phyloP scores from a whole-genome alignment of 1,140 invertebrate genomes.

The Meteorus sp. region DNA sequence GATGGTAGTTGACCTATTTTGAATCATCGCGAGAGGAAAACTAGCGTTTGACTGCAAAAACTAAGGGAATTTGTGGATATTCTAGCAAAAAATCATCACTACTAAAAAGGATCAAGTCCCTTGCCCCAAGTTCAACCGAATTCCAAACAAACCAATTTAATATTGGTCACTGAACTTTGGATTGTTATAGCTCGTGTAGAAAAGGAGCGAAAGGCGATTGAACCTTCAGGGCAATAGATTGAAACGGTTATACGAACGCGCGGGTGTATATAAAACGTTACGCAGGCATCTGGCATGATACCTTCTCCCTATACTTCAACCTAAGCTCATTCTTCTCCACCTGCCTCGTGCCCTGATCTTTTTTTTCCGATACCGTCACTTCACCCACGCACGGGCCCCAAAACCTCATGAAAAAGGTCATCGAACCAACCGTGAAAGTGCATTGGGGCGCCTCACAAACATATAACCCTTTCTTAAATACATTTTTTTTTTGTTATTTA shows the following conservation, averaged over 20 bases:
- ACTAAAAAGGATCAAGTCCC: too few species aligned
- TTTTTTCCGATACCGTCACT: constrained; percentile 23
- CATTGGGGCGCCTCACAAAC: background rate
- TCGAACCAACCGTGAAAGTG: constrained; percentile 1
- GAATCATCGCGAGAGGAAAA: too few species aligned
- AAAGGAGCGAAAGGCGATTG: background rate
- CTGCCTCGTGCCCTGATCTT: constrained; percentile 30
- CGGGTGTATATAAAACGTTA: constrained; percentile 52
- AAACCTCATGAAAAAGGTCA: constrained; percentile 1
- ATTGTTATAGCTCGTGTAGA: too few species aligned
- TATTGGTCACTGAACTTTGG: constrained; percentile 35
- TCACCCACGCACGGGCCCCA: background rate
- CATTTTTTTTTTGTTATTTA: background rate
- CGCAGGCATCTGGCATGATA: constrained; percentile 52
- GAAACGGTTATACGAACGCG: constrained; percentile 13
- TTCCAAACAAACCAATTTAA: background rate
- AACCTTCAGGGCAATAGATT: constrained; percentile 38
- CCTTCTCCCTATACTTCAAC: constrained; percentile 30
- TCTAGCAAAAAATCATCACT: too few species aligned
- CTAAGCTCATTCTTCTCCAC: constrained; percentile 31
- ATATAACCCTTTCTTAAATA: background rate
- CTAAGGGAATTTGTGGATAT: too few species aligned
- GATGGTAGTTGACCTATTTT: too few species aligned
- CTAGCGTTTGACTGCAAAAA: too few species aligned
- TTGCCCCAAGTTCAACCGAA: background rate